These are phyloP conservation scores for Camponotus floridanus DNA, from an alignment of 1,140 invertebrate species.

Conservation along the genomic window DNA sequence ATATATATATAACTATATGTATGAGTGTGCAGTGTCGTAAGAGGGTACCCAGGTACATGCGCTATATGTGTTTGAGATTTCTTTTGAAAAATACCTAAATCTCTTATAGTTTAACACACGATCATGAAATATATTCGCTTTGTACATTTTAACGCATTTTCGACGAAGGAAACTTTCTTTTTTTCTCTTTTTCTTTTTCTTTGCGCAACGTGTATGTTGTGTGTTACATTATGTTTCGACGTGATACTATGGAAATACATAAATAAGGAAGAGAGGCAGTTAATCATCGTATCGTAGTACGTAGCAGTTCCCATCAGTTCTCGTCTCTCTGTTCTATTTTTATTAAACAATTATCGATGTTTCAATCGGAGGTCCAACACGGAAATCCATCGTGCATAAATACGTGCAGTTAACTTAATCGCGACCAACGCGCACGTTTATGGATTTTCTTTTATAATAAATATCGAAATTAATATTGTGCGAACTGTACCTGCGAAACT, in stretches of 20 bases:
- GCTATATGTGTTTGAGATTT: slow-evolving; percentile 59
- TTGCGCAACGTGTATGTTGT: slow-evolving; percentile 6
- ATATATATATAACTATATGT: slow-evolving; percentile 53
- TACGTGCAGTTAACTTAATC: slow-evolving; percentile 8
- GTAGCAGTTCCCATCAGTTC: slow-evolving; percentile 9
- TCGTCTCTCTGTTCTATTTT: not conserved
- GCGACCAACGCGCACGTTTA: not conserved
- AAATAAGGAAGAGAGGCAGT: slow-evolving; percentile 54
- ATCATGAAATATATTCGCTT: slow-evolving; percentile 57
- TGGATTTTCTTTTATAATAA: slow-evolving; percentile 16
- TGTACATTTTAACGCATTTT: slow-evolving; percentile 59
- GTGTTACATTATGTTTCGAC: slow-evolving; percentile 46
- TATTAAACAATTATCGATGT: slow-evolving; percentile 1
- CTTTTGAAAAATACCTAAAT: slow-evolving; percentile 62
- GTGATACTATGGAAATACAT: slow-evolving; percentile 51
- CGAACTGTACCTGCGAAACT: slow-evolving; percentile 2
- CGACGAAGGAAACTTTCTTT: slow-evolving; percentile 23
- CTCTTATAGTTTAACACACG: slow-evolving; percentile 57
- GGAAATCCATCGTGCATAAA: not conserved
- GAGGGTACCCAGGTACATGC: slow-evolving; percentile 62
- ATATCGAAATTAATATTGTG: slow-evolving; percentile 32
- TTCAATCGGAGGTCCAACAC: not conserved
- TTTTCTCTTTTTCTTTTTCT: not conserved
- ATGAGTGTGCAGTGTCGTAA: slow-evolving; percentile 55
- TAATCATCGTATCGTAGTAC: slow-evolving; percentile 35